A percentile compares a stretch with the other conserved stretches of the same genome.
Evolutionary conservation across 92 coral and sea anemone genomes (phyloP).

Genomic region (Palythoa caribaeorum): DNA sequence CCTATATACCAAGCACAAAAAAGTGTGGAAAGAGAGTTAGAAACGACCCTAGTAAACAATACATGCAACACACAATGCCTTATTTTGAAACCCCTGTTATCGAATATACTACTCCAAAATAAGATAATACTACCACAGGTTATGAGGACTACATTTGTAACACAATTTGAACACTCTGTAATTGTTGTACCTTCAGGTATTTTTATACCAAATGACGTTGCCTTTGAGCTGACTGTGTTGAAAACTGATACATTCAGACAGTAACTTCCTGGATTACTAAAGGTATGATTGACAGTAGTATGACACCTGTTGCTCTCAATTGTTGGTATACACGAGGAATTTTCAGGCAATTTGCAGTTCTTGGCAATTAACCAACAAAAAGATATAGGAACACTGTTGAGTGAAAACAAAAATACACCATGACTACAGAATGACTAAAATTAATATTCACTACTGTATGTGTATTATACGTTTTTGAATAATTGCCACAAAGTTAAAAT

Average conservation of each 20-base stretch:
- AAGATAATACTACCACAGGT: neutral
- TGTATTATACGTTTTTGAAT: no score
- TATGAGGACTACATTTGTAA: no score
- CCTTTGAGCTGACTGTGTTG: conserved; percentile 72
- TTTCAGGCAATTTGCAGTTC: conserved; percentile 35
- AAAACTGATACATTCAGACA: conserved; percentile 67
- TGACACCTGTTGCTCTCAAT: conserved; percentile 11
- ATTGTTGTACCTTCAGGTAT: conserved; percentile 69
- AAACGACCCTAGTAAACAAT: no score
- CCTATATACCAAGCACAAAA: no score
- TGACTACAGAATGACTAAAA: neutral
- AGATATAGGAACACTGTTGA: conserved; percentile 21
- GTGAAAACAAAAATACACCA: neutral
- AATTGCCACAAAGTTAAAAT: no score
- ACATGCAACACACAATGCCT: no score
- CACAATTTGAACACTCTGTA: neutral
- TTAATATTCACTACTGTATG: no score
- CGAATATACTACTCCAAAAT: neutral
- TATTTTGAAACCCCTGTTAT: no score
- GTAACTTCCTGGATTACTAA: conserved; percentile 54
- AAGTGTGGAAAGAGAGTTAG: no score
- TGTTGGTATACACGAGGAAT: conserved; percentile 21
- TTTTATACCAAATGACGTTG: conserved; percentile 57
- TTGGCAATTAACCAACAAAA: conserved; percentile 40
- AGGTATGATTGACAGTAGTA: conserved; percentile 63